These are phyloP conservation scores for Aphidius ervi DNA, from an alignment of 1,140 invertebrate genomes.

Conservation along the genomic window DNA sequence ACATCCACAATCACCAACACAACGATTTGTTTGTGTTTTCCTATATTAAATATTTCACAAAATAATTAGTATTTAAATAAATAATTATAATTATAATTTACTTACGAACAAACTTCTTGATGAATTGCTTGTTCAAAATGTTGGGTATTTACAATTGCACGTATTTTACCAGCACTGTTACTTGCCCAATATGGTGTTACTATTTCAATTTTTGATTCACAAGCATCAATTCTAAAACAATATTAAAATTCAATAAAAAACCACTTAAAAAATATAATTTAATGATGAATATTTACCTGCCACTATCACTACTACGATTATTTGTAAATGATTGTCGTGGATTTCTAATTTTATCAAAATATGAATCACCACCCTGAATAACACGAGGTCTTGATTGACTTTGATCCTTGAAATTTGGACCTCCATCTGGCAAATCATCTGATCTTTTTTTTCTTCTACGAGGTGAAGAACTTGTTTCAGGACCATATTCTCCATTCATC, in stretches of 20 bases:
- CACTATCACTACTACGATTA: conserved; percentile 57
- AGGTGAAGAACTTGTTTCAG: conserved; percentile 46
- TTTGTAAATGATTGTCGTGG: conserved; percentile 56
- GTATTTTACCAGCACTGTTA: conserved; percentile 84
- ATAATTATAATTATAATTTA: conserved; percentile 22
- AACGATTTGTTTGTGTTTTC: conserved; percentile 74
- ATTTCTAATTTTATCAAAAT: conserved; percentile 53
- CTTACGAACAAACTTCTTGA: conserved; percentile 88
- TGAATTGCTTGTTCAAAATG: conserved; percentile 94
- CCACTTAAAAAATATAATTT: neutral
- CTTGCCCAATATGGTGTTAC: conserved; percentile 91
- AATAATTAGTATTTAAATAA: conserved; percentile 8
- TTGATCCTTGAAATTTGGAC: conserved; percentile 41
- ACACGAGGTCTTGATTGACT: conserved; percentile 19
- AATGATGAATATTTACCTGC: conserved; percentile 48
- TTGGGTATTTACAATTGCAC: conserved; percentile 89
- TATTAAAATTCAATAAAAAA: conserved; percentile 17
- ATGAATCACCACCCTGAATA: conserved; percentile 48
- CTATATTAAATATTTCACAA: conserved; percentile 53
- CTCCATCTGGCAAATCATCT: conserved; percentile 45
- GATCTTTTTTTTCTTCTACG: conserved; percentile 36
- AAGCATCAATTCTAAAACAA: conserved; percentile 71
- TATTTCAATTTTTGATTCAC: conserved; percentile 89
- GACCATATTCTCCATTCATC: conserved; percentile 55
- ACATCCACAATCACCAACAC: conserved; percentile 79